Evolutionary conservation across 2,888 invertebrate species (phyloP).

Genomic region (Idaea straminata): DNA sequence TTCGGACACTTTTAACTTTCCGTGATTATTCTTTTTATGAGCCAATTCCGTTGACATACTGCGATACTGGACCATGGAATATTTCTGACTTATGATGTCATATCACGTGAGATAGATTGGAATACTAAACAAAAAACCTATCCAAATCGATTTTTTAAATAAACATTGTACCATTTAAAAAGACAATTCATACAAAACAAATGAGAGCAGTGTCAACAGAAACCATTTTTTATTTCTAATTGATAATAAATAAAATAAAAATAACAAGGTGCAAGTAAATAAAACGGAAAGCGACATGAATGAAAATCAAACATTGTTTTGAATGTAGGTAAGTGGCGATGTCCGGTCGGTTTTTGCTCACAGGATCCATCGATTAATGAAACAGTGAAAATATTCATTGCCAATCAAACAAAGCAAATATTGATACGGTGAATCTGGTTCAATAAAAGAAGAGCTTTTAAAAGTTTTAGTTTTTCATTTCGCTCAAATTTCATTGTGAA

Average conservation of each 20-base stretch:
- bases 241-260: constrained; percentile 42
- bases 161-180: constrained; percentile 40
- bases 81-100: neutral
- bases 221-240: constrained; percentile 44
- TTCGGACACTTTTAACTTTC: too few relatives aligned
- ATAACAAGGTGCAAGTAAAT: constrained; percentile 27
- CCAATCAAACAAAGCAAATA: constrained; percentile 59
- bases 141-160: constrained; percentile 43
- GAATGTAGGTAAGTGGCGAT: constrained; percentile 34
- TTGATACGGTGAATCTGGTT: constrained; percentile 50
- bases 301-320: constrained; percentile 24
- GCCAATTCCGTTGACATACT: too few relatives aligned
- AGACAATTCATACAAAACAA: constrained; percentile 40
- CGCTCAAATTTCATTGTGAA: neutral
- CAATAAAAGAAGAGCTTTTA: constrained; percentile 37
- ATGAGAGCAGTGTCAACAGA: constrained; percentile 35
- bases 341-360: constrained; percentile 38
- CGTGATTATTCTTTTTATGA: too few relatives aligned
- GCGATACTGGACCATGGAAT: neutral
- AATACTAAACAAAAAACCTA: constrained; percentile 49
- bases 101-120: constrained; percentile 36
- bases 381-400: constrained; percentile 55
- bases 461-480: neutral
- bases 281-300: constrained; percentile 30
- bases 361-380: constrained; percentile 47